A percentile compares a stretch with the other conserved stretches of the same genome.
Evolutionary conservation across 2,113 vertebrate species (phyloP).

Genomic region (Pristiophorus japonicus): DNA sequence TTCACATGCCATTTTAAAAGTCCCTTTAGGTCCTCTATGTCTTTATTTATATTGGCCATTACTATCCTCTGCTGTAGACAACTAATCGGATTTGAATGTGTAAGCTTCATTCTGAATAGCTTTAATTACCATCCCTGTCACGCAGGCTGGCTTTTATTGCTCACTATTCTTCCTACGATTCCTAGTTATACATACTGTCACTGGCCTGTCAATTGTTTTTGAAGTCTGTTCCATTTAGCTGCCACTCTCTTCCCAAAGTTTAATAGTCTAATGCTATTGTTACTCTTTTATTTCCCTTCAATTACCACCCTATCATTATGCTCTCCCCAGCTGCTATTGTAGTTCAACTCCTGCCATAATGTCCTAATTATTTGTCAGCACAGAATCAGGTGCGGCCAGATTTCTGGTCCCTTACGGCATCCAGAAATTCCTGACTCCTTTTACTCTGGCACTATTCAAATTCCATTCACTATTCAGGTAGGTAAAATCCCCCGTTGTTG

Average conservation of each 20-base stretch:
- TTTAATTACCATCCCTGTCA: neutral
- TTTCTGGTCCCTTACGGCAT: no score
- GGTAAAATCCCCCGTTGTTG: no score
- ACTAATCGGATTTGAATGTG: neutral
- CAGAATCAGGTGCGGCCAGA: no score
- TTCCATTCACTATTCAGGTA: no score
- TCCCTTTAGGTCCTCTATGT: neutral
- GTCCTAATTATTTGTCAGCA: no score
- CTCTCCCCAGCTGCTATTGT: neutral
- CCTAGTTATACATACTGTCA: neutral
- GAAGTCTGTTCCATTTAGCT: neutral
- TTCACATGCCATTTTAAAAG: neutral
- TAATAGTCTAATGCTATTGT: neutral
- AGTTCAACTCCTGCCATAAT: no score
- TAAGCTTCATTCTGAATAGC: neutral
- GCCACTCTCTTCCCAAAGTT: neutral
- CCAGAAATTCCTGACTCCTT: no score
- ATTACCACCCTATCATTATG: neutral
- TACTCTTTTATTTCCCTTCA: neutral
- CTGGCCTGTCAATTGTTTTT: neutral
- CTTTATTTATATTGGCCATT: neutral
- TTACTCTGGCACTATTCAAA: no score
- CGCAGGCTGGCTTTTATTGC: neutral
- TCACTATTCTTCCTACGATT: neutral
- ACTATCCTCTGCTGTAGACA: neutral